Conservation (phyloP, 37 sponge, comb jelly and placozoan genomes). For the Diacarnus erythraeanus region DNA sequence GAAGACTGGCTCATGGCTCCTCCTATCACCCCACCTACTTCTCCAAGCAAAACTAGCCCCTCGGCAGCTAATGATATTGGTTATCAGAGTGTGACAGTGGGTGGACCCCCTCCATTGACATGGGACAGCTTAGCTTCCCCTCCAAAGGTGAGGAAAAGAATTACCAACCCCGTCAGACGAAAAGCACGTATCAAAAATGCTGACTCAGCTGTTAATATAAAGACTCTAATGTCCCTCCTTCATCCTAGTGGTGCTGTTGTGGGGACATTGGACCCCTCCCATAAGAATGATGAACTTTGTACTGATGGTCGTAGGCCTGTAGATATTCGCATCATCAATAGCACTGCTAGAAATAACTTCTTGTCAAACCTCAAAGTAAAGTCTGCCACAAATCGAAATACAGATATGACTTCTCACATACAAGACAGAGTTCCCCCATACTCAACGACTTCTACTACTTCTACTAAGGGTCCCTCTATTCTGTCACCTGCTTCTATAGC, state of each 20-base stretch:
- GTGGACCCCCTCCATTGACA: background rate
- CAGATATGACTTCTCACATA: background rate
- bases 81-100: background rate
- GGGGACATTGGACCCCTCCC: background rate
- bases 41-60: background rate
- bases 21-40: no score
- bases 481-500: no score
- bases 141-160: background rate
- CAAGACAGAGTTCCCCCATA: no score
- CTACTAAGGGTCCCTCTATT: background rate
- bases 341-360: background rate
- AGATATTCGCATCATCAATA: background rate
- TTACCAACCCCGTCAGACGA: background rate
- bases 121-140: background rate
- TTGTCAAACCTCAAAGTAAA: background rate
- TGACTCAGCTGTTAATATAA: background rate
- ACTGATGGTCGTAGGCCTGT: background rate
- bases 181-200: background rate
- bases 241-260: background rate
- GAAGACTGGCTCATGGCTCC: constrained; percentile 27
- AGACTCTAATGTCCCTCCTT: background rate
- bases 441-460: background rate
- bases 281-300: background rate
- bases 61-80: background rate
- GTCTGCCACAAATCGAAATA: background rate